phyloP scores from a whole-genome alignment of 2,797 vertebrate species.

The Coluber constrictor region DNA sequence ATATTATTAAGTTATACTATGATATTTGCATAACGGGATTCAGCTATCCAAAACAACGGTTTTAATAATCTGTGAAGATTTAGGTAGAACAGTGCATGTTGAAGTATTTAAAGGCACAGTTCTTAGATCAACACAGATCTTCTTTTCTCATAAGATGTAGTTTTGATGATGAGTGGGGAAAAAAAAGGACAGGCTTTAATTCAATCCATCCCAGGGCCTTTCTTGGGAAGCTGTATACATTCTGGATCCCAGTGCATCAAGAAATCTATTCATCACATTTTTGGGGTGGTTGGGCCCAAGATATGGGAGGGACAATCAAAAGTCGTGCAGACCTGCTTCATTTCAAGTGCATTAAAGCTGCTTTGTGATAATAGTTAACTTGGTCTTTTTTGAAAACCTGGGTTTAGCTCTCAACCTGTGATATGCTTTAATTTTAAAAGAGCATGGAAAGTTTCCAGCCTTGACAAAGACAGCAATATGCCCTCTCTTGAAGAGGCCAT shows the following conservation, averaged over 20 bases:
- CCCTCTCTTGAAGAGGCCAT: background rate
- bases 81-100: conserved; percentile 20
- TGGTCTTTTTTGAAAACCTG: background rate
- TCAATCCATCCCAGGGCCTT: background rate
- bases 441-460: background rate
- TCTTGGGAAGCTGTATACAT: background rate
- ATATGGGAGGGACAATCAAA: background rate
- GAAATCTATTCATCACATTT: background rate
- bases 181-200: background rate
- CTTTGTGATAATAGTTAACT: background rate
- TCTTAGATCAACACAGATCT: background rate
- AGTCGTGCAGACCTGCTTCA: background rate
- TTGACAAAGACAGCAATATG: background rate
- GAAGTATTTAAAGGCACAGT: conserved; percentile 1
- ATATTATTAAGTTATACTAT: conserved; percentile 60
- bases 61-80: conserved; percentile 42
- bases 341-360: background rate
- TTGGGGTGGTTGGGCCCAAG: background rate
- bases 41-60: conserved; percentile 45
- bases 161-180: background rate
- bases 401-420: background rate
- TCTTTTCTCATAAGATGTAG: background rate
- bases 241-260: background rate
- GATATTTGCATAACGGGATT: conserved; percentile 69
- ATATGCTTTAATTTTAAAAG: background rate